These are phyloP conservation scores for Cynoglossus semilaevis DNA, from an alignment of 2,113 vertebrate genomes.

Conservation along the genomic window DNA sequence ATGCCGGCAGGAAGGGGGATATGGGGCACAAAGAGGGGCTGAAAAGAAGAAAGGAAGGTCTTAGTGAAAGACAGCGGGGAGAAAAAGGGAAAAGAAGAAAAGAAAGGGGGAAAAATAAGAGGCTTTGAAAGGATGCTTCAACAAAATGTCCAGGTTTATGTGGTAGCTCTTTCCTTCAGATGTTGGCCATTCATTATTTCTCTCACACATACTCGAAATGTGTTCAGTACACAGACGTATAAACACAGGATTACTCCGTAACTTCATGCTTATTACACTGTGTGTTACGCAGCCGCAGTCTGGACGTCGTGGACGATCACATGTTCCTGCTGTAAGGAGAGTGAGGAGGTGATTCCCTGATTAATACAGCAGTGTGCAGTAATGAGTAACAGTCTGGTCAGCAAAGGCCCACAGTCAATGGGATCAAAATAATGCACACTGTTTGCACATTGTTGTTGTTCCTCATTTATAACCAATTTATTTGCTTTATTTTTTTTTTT, in stretches of 20 bases:
- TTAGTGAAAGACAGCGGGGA: slow-evolving; percentile 39
- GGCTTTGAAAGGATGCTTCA: slow-evolving; percentile 37
- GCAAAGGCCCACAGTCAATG: slow-evolving; percentile 30
- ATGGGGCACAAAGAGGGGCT: slow-evolving; percentile 55
- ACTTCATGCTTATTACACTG: too few relatives aligned
- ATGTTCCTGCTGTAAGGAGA: slow-evolving; percentile 22
- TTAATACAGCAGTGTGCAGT: background rate
- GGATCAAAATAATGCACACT: slow-evolving; percentile 15
- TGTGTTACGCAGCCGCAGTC: slow-evolving; percentile 28
- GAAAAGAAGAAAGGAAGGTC: slow-evolving; percentile 54
- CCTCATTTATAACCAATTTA: too few relatives aligned
- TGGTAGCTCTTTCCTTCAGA: slow-evolving; percentile 37
- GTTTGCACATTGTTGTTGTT: background rate
- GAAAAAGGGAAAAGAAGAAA: slow-evolving; percentile 14
- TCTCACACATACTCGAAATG: slow-evolving; percentile 9
- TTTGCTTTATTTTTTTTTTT: too few relatives aligned
- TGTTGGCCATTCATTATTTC: slow-evolving; percentile 37
- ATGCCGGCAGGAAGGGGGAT: slow-evolving; percentile 58
- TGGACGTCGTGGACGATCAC: slow-evolving; percentile 16
- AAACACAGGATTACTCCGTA: background rate
- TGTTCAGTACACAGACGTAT: background rate
- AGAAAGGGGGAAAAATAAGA: slow-evolving; percentile 9
- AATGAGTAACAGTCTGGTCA: slow-evolving; percentile 47
- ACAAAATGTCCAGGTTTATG: slow-evolving; percentile 46
- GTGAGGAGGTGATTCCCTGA: slow-evolving; percentile 12